Percentiles rank a stretch among this genome's conserved stretches.
Conservation (phyloP, 2,113 vertebrate genomes). For the Heterochromis multidens region DNA sequence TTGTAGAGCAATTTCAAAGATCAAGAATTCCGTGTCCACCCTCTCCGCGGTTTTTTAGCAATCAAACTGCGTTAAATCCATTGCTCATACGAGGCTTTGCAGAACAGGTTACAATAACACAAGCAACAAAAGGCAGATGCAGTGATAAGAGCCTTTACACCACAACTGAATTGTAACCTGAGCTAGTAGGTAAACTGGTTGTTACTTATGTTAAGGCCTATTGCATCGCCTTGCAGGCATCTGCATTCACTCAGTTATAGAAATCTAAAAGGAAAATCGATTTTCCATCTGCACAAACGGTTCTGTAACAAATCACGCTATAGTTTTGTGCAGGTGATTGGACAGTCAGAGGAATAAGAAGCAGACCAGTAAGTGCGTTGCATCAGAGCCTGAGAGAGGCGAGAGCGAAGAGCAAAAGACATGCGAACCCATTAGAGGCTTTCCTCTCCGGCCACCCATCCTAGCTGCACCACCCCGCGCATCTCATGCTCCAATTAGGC, state of each 20-base stretch:
- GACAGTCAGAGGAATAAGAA: conserved; percentile 90
- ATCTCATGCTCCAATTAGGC: conserved; percentile 95
- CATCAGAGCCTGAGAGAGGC: conserved; percentile 77
- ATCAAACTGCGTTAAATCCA: conserved; percentile 69
- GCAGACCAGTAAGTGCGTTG: conserved; percentile 83
- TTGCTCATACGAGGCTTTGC: conserved; percentile 49
- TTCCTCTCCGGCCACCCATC: conserved; percentile 72
- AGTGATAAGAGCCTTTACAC: conserved; percentile 19
- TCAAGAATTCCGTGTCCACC: conserved; percentile 74
- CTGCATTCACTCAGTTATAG: conserved; percentile 90
- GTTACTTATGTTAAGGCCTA: conserved; percentile 10
- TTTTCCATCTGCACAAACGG: conserved; percentile 92
- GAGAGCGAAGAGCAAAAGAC: conserved; percentile 19
- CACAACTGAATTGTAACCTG: not conserved
- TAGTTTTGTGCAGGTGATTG: conserved; percentile 91
- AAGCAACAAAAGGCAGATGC: conserved; percentile 14
- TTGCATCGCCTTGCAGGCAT: conserved; percentile 32
- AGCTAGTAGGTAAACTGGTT: not conserved
- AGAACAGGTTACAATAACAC: conserved; percentile 34
- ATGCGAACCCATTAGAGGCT: conserved; percentile 51
- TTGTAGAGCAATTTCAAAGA: conserved; percentile 88
- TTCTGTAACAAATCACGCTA: conserved; percentile 91
- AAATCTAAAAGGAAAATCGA: conserved; percentile 97
- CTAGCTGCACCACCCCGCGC: conserved; percentile 68
- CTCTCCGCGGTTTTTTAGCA: conserved; percentile 62